phyloP scores from a whole-genome alignment of 2,113 vertebrate genomes.

The Uria aalge region DNA sequence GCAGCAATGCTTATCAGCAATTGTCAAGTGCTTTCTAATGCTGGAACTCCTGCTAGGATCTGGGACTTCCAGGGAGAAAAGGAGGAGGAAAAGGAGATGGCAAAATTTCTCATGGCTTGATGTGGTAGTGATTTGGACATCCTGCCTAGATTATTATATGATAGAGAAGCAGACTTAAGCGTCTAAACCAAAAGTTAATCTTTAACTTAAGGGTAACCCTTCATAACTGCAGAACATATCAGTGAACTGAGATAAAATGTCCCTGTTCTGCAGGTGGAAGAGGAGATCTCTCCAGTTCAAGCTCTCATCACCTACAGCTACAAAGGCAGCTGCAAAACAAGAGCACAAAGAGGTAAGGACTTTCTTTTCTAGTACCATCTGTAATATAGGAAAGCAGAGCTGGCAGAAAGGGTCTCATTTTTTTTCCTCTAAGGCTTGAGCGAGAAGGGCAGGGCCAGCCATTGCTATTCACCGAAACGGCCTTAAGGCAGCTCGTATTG shows the following conservation, averaged over 20 bases:
- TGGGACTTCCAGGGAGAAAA: neutral
- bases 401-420: neutral
- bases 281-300: neutral
- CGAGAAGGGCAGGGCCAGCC: neutral
- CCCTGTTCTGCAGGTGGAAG: neutral
- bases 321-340: neutral
- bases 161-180: neutral
- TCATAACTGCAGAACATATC: neutral
- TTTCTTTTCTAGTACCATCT: neutral
- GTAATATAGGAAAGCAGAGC: neutral
- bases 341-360: neutral
- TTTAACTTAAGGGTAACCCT: neutral
- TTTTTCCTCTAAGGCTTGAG: neutral
- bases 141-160: neutral
- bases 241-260: neutral
- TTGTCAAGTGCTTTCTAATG: neutral
- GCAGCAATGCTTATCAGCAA: neutral
- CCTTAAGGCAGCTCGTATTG: neutral
- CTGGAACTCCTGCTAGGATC: neutral
- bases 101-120: neutral
- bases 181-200: neutral
- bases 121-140: neutral
- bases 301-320: neutral
- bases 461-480: rapidly evolving
- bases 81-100: neutral